Evolutionary conservation across 2,888 invertebrate genomes (phyloP).

Genomic region (Eupsilia transversa): DNA sequence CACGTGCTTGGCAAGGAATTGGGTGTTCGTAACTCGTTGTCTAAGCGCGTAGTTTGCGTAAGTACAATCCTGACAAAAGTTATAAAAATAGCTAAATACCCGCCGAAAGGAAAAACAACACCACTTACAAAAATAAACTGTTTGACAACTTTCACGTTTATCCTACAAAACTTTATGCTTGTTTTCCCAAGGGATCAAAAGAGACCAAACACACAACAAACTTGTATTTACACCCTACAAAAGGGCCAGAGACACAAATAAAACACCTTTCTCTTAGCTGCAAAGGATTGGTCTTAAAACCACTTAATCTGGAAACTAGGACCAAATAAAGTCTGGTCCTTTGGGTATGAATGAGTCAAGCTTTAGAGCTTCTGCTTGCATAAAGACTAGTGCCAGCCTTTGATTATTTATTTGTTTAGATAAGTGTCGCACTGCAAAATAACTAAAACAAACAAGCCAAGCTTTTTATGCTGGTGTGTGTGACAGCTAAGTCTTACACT

Average conservation of each 20-base stretch:
- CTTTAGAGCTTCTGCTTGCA: background rate
- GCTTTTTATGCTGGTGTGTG: no score
- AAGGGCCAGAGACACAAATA: slow-evolving; percentile 38
- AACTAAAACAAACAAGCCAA: no score
- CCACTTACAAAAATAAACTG: slow-evolving; percentile 1
- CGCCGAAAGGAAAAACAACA: background rate
- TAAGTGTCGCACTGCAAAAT: no score
- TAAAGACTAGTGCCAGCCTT: background rate
- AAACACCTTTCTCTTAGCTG: slow-evolving; percentile 39
- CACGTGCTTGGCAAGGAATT: no score
- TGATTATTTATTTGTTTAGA: no score
- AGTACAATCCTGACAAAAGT: background rate
- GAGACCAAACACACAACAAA: slow-evolving; percentile 23
- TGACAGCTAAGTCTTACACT: no score
- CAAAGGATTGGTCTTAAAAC: slow-evolving; percentile 48
- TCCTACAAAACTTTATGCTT: slow-evolving; percentile 9
- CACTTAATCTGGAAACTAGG: slow-evolving; percentile 51
- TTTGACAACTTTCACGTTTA: background rate
- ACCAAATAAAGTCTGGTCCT: slow-evolving; percentile 21
- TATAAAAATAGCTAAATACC: slow-evolving; percentile 5
- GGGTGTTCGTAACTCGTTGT: no score
- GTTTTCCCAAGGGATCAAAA: slow-evolving; percentile 30
- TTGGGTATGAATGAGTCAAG: slow-evolving; percentile 21
- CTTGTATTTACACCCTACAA: slow-evolving; percentile 47
- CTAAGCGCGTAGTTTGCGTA: no score